Base-by-base conservation (phyloP, 2,113 vertebrate genomes). In the Sylvilagus bachmani region DNA sequence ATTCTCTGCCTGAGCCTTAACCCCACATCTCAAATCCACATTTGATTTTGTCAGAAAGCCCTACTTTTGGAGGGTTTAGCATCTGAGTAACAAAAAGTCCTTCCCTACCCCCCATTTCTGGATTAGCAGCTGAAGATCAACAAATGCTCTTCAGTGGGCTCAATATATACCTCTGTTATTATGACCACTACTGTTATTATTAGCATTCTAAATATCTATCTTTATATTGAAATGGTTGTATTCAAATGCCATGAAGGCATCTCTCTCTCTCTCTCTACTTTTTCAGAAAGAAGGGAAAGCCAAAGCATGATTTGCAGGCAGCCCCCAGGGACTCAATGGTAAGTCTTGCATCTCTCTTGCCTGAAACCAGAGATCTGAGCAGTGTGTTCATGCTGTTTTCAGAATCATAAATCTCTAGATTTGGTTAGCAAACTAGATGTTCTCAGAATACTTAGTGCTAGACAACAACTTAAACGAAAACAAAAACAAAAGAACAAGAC, bases 241-340 rank as follows among this genome's bases (percentile, higher is more conserved):
- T 44, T 66, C 29, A 81, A 70, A 17, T 14, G 53, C 3, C 38
- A 53, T 58, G 21, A 73, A 12, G 1, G 8, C 6, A 14, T 7
- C 24, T 49, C 17, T 91, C 21, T 49, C 17, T 91, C 21, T 38
- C 0, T 36, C 17, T 91, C 21, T 38, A 0, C 21, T 31, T 61
- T 31, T 51, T 1, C 11, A 24, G 82, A 87, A 70, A 93, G 21
- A 29, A 91, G 6, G 44, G 12, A 51, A 3, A 5, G 49, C 31
- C 62, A 61, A 69, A 49, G 9, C 0, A 49, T 29, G 31, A 64
- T 69, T 66, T 82, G 36, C 80, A 38, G 2, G 7, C 33, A 85
- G 80, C 31, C 25, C 67, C 8, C 74, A 6, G 22, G 24, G 58
- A n/a, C 38, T 49, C 19, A 0, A 0, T 6, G 10, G 11, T 31